These are phyloP conservation scores for Sylvilagus floridanus DNA, from an alignment of 2,797 vertebrate species.

Conservation along the genomic window DNA sequence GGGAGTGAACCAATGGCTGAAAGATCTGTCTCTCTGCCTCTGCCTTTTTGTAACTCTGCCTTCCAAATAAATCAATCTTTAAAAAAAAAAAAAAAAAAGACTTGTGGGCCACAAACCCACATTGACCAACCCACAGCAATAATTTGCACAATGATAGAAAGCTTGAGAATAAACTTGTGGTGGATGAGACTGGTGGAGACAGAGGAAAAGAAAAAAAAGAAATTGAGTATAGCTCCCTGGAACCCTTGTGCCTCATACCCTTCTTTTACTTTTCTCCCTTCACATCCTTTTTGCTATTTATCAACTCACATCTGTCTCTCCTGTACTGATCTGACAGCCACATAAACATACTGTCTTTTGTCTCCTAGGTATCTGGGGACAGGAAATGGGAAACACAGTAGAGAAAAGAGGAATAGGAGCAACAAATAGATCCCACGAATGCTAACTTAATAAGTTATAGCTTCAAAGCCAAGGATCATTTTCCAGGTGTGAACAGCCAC, in stretches of 20 bases:
- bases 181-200: background rate
- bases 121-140: background rate
- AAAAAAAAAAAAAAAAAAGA: too few relatives aligned
- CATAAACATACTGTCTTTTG: background rate
- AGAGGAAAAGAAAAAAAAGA: background rate
- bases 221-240: background rate
- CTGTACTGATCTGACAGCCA: conserved; percentile 17
- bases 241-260: background rate
- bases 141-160: background rate
- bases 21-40: too few relatives aligned
- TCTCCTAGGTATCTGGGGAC: background rate
- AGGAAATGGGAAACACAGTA: background rate
- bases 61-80: too few relatives aligned
- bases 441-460: background rate
- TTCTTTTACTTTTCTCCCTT: background rate
- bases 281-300: background rate
- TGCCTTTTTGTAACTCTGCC: too few relatives aligned
- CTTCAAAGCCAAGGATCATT: conserved; percentile 36
- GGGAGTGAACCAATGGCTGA: too few relatives aligned
- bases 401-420: background rate
- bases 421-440: background rate
- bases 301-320: background rate
- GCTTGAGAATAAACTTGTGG: background rate
- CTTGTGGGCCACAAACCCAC: background rate
- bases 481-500: conserved; percentile 38